Evolutionary conservation across 2,888 invertebrate genomes (phyloP), one percentile per base, ranked within the genome.

Genomic region (Junonia oenone): DNA sequence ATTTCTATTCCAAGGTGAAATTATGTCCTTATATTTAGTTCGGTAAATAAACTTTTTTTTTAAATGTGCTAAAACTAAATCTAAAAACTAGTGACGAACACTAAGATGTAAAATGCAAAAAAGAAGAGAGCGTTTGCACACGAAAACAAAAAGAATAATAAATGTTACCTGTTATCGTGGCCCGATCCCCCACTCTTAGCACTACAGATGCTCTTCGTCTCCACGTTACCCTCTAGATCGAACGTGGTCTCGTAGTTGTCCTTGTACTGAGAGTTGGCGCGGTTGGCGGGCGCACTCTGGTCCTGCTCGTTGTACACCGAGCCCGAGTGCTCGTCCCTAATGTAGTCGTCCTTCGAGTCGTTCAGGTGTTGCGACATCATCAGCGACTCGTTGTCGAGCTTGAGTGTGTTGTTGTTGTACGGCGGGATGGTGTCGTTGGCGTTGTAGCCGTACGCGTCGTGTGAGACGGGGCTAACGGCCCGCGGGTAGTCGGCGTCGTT

Each of bases 151-250:
- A n/a, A n/a, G n/a, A 56, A 45, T 37, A 47, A 54, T 55, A 29
- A 49, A 45, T 37, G 51, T 82, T 93, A 96, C 96, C 96, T 93
- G 92, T 92, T 93, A 73, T 95, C 96, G 68, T 95, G 95, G 69
- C 94, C 93, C 19, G 95, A 95, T 68, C 95, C 94, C 61, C 94
- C 94, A 70, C 95, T 93, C 72, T 94, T 94, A 52, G 94, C 93
- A 81, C 95, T 95, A 80, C 96, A 95, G 63, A 96, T 95, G 66
- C 97, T 97, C 69, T 97, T 94, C 3, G 98, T 97, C 82, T 98
- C 97, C 62, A 97, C 95, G 82, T 97, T 97, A 60, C 97, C 97
- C 75, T 98, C 97, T 69, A 97, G 92, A 81, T 97, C 98, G 84
- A 96, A 97, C 29, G 96, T 96, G 13, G 96, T 95, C 80, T 94